Evolutionary conservation across 2,113 vertebrate genomes (phyloP), one percentile per base, ranked within the genome.

Genomic region (Lampris megalopsis): DNA sequence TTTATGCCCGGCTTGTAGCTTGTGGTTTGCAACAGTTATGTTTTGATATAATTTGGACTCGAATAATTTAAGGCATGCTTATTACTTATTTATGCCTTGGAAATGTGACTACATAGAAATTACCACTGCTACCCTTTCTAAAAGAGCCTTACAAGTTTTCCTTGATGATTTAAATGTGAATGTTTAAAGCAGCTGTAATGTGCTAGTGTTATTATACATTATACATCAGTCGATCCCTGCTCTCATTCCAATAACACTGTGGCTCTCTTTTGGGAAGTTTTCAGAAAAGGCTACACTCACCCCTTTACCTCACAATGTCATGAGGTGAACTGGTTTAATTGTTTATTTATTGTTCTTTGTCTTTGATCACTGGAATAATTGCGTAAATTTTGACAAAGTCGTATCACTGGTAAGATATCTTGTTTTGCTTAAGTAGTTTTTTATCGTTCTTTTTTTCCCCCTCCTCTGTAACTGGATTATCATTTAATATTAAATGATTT

Each of bases 371-470:
- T 50, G 37, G 73, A 45, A 37, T 38, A 42, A 65, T 74, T 49
- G 63, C 56, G 7, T 56, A 73, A 35, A 66, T 77, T 8, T 40
- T 63, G 67, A 68, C 75, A 53, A 49, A 49, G 78, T 81, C 1
- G 45, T 71, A 62, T 60, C 57, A 42, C 1, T 40, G 24, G 1
- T 59, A 36, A 49, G 43, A 10, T 54, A 4, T 63, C 2, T 57
- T 57, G 35, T 63, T 6, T 47, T 63, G n/a, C 47, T 35, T 64
- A 36, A 36, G 35, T 2, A 62, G 9, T 9, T 62, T 9, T 63
- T 63, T 63, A 47, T 66, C 80, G 57, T 82, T 82, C 69, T 72
- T 63, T 77, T 9, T 73, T 13, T 76, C 63, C 47, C 53, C 68
- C 49, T 81, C n/a, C 52, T 63, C 9, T 37, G 9, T 75, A n/a